A percentile compares a stretch with the other conserved stretches of the same genome.
phyloP scores from a whole-genome alignment of 2,888 invertebrate species.

The Cinara cedri region DNA sequence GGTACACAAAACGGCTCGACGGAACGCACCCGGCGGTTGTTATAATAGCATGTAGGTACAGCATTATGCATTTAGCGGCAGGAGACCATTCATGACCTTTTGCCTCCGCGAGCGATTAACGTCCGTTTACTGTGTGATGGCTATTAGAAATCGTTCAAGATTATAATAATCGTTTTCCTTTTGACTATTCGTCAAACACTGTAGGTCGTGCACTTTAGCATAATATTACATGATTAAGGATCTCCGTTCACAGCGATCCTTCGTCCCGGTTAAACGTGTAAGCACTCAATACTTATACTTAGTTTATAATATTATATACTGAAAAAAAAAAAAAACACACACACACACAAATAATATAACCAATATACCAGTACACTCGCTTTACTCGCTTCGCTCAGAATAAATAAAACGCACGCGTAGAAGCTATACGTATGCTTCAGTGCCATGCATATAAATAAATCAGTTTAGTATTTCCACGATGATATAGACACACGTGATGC shows the following conservation, averaged over 20 bases:
- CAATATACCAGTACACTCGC: no score
- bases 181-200: slow-evolving; percentile 7
- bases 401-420: no score
- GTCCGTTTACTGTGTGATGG: slow-evolving; percentile 21
- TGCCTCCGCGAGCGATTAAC: not conserved
- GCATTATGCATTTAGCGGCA: no score
- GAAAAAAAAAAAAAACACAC: not conserved
- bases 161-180: slow-evolving; percentile 4
- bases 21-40: not conserved
- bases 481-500: no score
- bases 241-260: not conserved
- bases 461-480: no score
- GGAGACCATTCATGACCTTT: slow-evolving; percentile 15
- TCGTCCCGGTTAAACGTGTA: not conserved
- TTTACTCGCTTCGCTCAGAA: no score
- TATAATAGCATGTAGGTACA: not conserved
- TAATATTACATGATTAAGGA: not conserved
- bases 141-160: slow-evolving; percentile 38
- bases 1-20: not conserved
- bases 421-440: no score
- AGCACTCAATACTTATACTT: no score
- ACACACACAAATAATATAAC: no score
- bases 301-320: slow-evolving; percentile 4
- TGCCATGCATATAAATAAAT: no score
- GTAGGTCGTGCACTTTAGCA: not conserved